Evolutionary conservation across 92 coral and sea anemone genomes (phyloP), one percentile per base, ranked within the genome.

Genomic region (Epizoanthus scotinus): DNA sequence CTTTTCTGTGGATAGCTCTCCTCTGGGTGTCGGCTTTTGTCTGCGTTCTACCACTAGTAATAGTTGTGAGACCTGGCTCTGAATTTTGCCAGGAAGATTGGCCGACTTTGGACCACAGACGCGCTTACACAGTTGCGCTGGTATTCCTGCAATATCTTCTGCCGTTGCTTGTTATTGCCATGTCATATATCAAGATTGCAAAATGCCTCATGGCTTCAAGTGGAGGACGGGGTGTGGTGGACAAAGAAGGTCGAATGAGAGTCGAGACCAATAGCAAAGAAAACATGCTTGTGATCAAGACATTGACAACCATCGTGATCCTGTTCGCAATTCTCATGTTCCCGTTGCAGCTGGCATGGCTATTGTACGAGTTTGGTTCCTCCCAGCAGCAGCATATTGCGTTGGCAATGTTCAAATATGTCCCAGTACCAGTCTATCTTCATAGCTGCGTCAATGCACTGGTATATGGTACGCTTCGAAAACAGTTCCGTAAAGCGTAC

Each of bases 291-390:
- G 98, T 95, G 1, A 88, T 91, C 5, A 93, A 91, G 75, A 95
- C 97, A 21, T 84, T 95, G 57, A 93, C 94, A 24, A 86, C 91
- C 12, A 90, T 95, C n/a, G 97, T 94, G 12, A 61, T 91, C 31
- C 81, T 88, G 75, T 95, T 95, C 71, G 98, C 98, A 0, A 21
- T 95, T 24, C 84, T 93, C 15, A 86, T 94, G 78, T 79, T 95
- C 15, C 98, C 98, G 15, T 86, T 93, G n/a, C 90, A 94, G 26
- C 90, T 95, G 8, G 79, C 89, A 2, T 95, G 98, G 98, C 77
- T 95, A 84, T 70, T 91, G 81, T 67, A 71, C 3, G 98, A 93
- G 66, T 95, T 95, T 70, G 94, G 98, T 2, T 29, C 71, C 56
- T 83, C 67, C 3, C n/a, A 85, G 2, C 85, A 85, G 24, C 86